Conservation (phyloP, 2,113 vertebrate species). For the Cervus canadensis region DNA sequence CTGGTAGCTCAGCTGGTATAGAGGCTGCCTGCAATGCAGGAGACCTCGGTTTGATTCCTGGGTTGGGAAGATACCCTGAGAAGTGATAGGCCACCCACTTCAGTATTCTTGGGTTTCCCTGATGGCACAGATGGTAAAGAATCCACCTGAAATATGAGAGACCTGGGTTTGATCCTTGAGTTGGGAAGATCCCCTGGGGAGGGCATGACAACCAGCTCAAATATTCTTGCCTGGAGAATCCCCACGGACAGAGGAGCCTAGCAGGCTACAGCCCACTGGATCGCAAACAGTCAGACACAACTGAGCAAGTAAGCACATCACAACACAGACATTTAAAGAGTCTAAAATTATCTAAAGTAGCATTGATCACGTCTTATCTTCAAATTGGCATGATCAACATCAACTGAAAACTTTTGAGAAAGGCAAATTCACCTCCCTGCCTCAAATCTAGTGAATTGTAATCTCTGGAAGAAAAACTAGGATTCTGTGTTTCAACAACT, state of each 20-base stretch:
- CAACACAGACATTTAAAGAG: not conserved
- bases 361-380: not conserved
- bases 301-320: not conserved
- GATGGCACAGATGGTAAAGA: not conserved
- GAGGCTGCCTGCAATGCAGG: not conserved
- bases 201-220: accelerated
- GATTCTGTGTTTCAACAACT: not conserved
- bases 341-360: not conserved
- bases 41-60: not conserved
- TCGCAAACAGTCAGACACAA: not conserved
- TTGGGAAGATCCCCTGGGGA: not conserved
- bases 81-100: not conserved
- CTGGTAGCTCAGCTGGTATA: not conserved
- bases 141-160: not conserved
- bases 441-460: not conserved
- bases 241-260: not conserved
- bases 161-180: not conserved
- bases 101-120: not conserved
- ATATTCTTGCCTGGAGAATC: not conserved
- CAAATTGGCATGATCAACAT: not conserved
- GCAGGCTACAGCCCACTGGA: accelerated
- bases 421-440: not conserved
- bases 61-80: not conserved
- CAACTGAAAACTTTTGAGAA: not conserved
- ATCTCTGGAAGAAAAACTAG: not conserved